Evolutionary conservation across 2,888 invertebrate genomes (phyloP).

Genomic region (Rhaphigaster nebulosa): DNA sequence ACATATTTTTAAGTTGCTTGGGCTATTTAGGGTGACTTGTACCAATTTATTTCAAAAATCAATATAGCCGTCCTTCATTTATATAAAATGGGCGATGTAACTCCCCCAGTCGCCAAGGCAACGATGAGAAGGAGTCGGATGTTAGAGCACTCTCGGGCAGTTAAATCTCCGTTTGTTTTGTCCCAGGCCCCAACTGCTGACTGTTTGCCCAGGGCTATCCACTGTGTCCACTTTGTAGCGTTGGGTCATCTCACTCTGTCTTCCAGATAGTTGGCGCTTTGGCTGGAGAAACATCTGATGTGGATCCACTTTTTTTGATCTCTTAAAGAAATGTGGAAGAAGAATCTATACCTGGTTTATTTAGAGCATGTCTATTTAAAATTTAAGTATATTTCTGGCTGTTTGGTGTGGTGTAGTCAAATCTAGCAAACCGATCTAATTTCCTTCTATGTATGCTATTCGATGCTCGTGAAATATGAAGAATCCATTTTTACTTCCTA

Average conservation of each 20-base stretch:
- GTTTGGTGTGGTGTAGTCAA: too few species aligned
- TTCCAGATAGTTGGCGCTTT: background rate
- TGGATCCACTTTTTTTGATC: background rate
- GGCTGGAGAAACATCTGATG: background rate
- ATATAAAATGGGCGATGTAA: background rate
- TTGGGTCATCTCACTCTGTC: background rate
- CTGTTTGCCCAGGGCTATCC: constrained; percentile 21
- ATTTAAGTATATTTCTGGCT: too few species aligned
- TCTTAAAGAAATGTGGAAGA: background rate
- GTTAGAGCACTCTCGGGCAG: background rate
- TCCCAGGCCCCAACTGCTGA: background rate
- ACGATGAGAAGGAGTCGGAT: background rate
- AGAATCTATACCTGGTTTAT: background rate
- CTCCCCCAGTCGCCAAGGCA: background rate
- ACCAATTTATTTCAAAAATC: too few species aligned
- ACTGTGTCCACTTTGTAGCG: background rate
- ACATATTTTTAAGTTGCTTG: too few species aligned
- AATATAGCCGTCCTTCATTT: too few species aligned
- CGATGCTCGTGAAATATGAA: too few species aligned
- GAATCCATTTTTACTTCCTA: too few species aligned
- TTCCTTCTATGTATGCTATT: too few species aligned
- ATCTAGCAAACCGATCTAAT: too few species aligned
- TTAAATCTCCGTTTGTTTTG: constrained; percentile 26
- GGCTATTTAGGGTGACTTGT: too few species aligned
- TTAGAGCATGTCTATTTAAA: background rate